Evolutionary conservation across 2,113 vertebrate species (phyloP).

Genomic region (Cryptomyrus ogoouensis): DNA sequence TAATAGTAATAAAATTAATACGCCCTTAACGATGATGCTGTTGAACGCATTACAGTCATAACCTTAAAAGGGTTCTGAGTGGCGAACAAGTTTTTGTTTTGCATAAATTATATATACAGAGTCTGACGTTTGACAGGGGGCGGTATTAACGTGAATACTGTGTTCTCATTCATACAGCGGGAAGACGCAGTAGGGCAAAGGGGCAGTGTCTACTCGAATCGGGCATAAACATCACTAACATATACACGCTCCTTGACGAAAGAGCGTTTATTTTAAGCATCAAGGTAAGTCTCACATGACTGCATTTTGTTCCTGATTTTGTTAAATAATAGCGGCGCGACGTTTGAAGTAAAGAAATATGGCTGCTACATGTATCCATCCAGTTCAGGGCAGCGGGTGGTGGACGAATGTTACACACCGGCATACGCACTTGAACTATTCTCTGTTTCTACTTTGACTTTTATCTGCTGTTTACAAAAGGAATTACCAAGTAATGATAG

Average conservation of each 20-base stretch:
- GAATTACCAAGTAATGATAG: background rate
- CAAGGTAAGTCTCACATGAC: background rate
- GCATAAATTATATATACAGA: constrained; percentile 4
- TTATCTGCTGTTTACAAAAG: background rate
- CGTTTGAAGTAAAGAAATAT: constrained; percentile 18
- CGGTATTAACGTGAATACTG: constrained; percentile 4
- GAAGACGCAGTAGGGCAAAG: background rate
- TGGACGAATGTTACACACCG: background rate
- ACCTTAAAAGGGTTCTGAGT: background rate
- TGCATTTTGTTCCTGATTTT: background rate
- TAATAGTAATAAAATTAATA: background rate
- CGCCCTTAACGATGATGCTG: background rate
- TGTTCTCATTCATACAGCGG: constrained; percentile 17
- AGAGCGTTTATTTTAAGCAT: background rate
- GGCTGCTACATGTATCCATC: constrained; percentile 11
- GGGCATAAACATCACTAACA: background rate
- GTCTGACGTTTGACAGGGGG: constrained; percentile 12
- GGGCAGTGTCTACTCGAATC: background rate
- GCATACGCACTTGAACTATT: background rate
- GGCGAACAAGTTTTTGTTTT: constrained; percentile 14
- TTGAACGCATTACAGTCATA: background rate
- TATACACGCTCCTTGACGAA: background rate
- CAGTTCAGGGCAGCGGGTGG: background rate
- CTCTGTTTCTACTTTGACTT: background rate
- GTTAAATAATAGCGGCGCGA: background rate